Evolutionary conservation across 2,888 invertebrate genomes (phyloP).

Genomic region (Euzophera pinguis): DNA sequence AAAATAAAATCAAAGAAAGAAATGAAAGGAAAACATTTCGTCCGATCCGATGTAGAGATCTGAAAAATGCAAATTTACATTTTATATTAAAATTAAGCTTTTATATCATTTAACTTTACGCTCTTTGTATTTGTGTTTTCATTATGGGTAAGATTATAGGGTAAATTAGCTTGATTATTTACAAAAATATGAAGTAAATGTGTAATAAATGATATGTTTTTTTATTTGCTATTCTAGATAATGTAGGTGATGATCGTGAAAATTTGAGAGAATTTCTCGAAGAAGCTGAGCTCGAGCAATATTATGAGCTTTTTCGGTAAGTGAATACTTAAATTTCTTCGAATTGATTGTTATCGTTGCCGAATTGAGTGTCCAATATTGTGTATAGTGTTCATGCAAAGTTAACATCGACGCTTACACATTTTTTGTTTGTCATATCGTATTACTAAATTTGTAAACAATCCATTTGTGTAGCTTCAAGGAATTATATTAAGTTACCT

Average conservation of each 20-base stretch:
- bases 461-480: too few relatives aligned
- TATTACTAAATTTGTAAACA: too few relatives aligned
- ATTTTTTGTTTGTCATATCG: too few relatives aligned
- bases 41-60: not conserved
- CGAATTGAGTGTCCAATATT: too few relatives aligned
- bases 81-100: conserved; percentile 16
- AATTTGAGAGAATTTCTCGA: conserved; percentile 88
- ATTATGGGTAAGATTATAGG: conserved; percentile 38
- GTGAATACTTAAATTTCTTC: conserved; percentile 25
- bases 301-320: conserved; percentile 89
- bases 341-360: not conserved
- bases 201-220: not conserved
- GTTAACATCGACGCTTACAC: too few relatives aligned
- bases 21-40: too few relatives aligned
- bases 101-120: conserved; percentile 15
- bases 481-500: too few relatives aligned
- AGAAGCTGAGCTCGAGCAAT: conserved; percentile 96
- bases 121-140: conserved; percentile 11
- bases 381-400: too few relatives aligned
- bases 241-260: conserved; percentile 48
- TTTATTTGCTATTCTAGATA: conserved; percentile 38
- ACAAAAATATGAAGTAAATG: not conserved
- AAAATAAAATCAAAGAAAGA: too few relatives aligned
- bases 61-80: not conserved
- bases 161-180: not conserved